Conservation (phyloP, 2,113 vertebrate genomes). For the Engystomops pustulosus region DNA sequence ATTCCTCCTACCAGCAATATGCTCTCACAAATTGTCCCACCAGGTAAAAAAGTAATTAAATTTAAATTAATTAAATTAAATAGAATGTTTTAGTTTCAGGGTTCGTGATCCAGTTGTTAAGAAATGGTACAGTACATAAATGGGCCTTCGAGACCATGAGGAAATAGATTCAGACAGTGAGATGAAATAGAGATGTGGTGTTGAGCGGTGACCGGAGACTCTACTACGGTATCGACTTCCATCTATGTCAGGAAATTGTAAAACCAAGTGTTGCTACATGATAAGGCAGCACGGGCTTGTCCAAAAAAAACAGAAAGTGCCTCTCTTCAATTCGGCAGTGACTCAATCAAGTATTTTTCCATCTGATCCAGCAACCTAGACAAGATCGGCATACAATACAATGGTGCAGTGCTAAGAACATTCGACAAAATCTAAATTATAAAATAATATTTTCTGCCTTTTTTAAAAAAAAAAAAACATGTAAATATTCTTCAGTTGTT, state of each 20-base stretch:
- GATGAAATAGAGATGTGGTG: not conserved
- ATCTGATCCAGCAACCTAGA: not conserved
- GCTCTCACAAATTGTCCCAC: not conserved
- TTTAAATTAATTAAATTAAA: no score
- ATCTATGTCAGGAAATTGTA: constrained; percentile 28
- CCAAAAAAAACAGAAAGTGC: not conserved
- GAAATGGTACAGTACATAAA: not conserved
- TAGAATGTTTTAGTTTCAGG: no score
- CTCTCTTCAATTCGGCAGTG: not conserved
- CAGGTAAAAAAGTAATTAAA: not conserved
- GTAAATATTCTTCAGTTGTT: no score
- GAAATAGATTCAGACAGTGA: not conserved
- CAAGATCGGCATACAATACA: no score
- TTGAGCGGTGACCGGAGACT: not conserved
- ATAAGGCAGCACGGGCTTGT: constrained; percentile 23
- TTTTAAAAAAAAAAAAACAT: no score
- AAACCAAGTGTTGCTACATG: constrained; percentile 31
- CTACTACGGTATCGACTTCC: constrained; percentile 22
- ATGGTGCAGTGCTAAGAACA: no score
- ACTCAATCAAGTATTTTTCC: not conserved
- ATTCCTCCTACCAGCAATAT: no score
- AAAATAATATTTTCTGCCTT: no score
- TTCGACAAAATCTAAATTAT: no score
- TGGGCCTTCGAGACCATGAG: not conserved
- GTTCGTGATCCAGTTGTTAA: no score